phyloP scores from a whole-genome alignment of 2,888 invertebrate species.

The Hermaeophaga mercurialis region DNA sequence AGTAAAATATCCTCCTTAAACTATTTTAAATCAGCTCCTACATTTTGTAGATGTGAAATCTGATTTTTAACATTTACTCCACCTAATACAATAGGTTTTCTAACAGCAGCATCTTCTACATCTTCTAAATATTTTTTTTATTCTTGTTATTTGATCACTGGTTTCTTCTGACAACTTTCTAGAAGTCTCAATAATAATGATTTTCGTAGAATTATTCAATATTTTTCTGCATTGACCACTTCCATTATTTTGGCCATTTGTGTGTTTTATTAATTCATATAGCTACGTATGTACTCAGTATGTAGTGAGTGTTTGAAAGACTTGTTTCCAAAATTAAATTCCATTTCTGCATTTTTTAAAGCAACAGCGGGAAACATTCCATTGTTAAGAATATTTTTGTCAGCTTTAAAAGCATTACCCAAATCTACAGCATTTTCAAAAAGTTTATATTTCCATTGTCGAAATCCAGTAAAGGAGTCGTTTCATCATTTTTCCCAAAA shows the following conservation, averaged over 20 bases:
- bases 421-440: constrained; percentile 81
- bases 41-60: constrained; percentile 73
- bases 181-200: constrained; percentile 96
- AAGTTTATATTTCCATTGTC: constrained; percentile 79
- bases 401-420: constrained; percentile 78
- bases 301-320: constrained; percentile 81
- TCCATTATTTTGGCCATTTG: constrained; percentile 60
- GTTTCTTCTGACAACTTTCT: constrained; percentile 97
- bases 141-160: constrained; percentile 82
- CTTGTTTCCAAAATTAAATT: constrained; percentile 91
- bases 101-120: constrained; percentile 82
- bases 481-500: constrained; percentile 91
- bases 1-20: constrained; percentile 69
- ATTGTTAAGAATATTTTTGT: constrained; percentile 68
- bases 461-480: constrained; percentile 89
- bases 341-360: constrained; percentile 95
- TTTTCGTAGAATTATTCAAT: constrained; percentile 87
- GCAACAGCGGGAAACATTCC: constrained; percentile 94
- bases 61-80: constrained; percentile 92
- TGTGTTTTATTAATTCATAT: constrained; percentile 66
- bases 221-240: constrained; percentile 62
- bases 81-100: constrained; percentile 85
- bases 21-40: constrained; percentile 72
- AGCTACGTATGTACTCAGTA: constrained; percentile 69
- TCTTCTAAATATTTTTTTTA: constrained; percentile 86